These are phyloP conservation scores for Pristionchus entomophagus DNA, from an alignment of 2,888 invertebrate species.

Conservation along the genomic window DNA sequence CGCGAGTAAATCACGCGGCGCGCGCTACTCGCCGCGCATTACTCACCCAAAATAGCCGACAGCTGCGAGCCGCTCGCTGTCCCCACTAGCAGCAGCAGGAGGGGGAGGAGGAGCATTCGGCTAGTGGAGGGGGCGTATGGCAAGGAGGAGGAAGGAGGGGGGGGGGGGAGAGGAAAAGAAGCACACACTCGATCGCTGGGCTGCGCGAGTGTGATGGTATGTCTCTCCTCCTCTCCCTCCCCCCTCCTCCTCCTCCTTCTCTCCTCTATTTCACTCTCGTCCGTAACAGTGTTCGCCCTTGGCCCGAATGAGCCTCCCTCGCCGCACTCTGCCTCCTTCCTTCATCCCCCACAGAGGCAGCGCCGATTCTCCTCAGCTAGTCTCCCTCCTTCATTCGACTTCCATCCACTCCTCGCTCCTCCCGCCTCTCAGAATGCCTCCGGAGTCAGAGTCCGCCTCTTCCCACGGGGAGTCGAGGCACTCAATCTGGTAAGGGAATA, in stretches of 20 bases:
- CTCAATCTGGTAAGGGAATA: constrained; percentile 59
- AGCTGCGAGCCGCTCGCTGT: constrained; percentile 22
- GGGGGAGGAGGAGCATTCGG: constrained; percentile 40
- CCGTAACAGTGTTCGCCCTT: not conserved
- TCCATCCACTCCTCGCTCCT: constrained; percentile 60
- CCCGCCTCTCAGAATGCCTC: constrained; percentile 54
- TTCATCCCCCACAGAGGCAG: not conserved
- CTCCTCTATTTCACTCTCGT: not conserved
- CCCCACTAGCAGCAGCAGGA: not conserved
- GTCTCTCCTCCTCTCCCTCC: not conserved
- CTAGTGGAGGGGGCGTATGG: constrained; percentile 3
- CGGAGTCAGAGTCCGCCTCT: constrained; percentile 59
- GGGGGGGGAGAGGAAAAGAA: constrained; percentile 33
- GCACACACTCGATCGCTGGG: constrained; percentile 48
- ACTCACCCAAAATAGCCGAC: constrained; percentile 42
- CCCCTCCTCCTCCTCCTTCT: not conserved
- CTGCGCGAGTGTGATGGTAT: constrained; percentile 14
- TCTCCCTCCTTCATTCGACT: constrained; percentile 29
- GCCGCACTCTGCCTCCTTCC: not conserved
- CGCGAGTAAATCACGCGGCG: not conserved
- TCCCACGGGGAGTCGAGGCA: constrained; percentile 59
- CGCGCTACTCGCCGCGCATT: not conserved
- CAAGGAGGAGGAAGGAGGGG: not conserved
- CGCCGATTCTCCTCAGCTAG: not conserved
- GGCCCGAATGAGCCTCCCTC: not conserved